Evolutionary conservation across 2,888 invertebrate species (phyloP).

Genomic region (Ischnura elegans): DNA sequence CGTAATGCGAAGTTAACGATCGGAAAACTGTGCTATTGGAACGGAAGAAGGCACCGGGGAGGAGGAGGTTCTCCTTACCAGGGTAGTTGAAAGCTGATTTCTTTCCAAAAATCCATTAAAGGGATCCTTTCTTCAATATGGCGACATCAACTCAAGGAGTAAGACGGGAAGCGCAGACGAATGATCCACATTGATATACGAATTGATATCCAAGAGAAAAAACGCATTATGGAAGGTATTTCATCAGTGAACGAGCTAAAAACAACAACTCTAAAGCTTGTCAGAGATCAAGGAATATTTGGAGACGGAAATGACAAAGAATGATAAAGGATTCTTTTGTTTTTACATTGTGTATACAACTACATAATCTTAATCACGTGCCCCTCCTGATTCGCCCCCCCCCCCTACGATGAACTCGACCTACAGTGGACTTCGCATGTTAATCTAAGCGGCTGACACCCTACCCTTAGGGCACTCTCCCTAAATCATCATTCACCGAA

Average conservation of each 20-base stretch:
- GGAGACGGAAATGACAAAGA: background rate
- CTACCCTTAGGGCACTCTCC: too few species aligned
- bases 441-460: too few species aligned
- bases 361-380: too few species aligned
- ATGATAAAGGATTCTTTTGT: too few species aligned
- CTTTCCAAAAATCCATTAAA: background rate
- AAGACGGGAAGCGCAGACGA: background rate
- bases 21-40: background rate
- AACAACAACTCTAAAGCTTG: background rate
- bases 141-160: background rate
- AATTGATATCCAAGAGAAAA: background rate
- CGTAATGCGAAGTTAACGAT: conserved; percentile 31
- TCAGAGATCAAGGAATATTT: background rate
- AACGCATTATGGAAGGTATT: background rate
- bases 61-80: background rate
- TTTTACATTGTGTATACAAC: too few species aligned
- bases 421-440: too few species aligned
- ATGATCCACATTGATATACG: background rate
- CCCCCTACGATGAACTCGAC: too few species aligned
- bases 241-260: background rate
- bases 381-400: too few species aligned
- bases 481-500: too few species aligned
- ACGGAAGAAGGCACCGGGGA: background rate
- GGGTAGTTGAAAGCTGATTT: background rate
- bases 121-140: background rate